Conservation (phyloP, 2,113 vertebrate genomes). For the Axis porcinus region DNA sequence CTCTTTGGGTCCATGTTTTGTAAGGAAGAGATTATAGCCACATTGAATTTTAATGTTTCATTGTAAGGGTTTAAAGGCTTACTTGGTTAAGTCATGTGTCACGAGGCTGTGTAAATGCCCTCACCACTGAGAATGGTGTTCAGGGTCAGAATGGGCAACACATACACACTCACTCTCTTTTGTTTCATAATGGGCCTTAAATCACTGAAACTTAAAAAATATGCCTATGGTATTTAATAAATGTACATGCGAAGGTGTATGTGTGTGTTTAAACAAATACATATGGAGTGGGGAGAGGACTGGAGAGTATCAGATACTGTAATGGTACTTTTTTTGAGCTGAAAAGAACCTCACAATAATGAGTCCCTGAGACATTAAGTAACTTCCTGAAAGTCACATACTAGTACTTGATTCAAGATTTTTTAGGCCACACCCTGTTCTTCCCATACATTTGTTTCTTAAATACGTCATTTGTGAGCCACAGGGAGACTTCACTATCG, state of each 20-base stretch:
- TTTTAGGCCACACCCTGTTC: neutral
- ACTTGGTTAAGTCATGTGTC: conserved; percentile 68
- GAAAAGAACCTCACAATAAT: conserved; percentile 11
- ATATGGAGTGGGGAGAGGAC: neutral
- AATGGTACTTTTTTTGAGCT: conserved; percentile 13
- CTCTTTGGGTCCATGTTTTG: conserved; percentile 59
- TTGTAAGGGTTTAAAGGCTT: conserved; percentile 70
- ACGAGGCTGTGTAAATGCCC: conserved; percentile 52
- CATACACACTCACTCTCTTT: neutral
- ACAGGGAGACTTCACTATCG: conserved; percentile 23
- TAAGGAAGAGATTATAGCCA: conserved; percentile 70
- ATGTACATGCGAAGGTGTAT: neutral
- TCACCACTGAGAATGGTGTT: conserved; percentile 26
- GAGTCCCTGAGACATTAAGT: neutral
- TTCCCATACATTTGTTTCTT: conserved; percentile 47
- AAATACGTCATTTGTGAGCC: conserved; percentile 37
- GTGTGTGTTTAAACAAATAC: neutral
- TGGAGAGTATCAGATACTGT: neutral
- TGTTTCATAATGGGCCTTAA: conserved; percentile 44
- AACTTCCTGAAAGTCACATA: neutral
- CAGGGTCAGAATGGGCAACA: neutral
- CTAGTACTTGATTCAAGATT: neutral
- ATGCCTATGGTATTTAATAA: conserved; percentile 15
- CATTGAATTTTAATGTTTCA: conserved; percentile 74
- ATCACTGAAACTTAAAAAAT: neutral